Conservation (phyloP, 30 jellyfish, hydroid and myxozoan genomes). For the Hydra vulgaris region DNA sequence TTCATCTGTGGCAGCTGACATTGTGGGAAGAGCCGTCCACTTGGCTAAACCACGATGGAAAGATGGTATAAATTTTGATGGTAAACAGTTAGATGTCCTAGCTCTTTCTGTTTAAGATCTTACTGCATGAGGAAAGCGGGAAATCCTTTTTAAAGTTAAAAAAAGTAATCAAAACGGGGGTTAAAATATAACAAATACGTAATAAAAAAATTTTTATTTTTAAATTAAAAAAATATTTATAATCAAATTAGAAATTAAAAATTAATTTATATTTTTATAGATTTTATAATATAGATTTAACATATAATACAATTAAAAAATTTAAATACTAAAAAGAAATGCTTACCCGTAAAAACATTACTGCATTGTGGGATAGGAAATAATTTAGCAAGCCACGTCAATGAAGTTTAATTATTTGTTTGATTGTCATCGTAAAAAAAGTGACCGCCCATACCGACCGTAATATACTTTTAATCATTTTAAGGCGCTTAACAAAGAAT, state of each 20-base stretch:
- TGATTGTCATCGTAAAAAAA: neutral
- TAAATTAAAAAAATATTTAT: no score
- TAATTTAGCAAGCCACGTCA: neutral
- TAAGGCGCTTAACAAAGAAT: no score
- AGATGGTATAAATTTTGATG: constrained; percentile 21
- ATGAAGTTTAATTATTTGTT: no score
- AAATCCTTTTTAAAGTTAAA: constrained; percentile 20
- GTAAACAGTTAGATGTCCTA: neutral
- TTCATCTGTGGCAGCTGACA: constrained; percentile 26
- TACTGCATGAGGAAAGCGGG: constrained; percentile 34
- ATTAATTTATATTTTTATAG: no score
- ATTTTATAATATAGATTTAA: no score
- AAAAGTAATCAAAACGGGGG: neutral
- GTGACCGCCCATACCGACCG: no score
- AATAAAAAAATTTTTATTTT: no score
- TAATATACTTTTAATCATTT: no score
- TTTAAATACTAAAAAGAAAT: neutral
- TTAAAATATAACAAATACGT: neutral
- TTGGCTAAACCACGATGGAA: constrained; percentile 24
- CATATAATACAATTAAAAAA: no score
- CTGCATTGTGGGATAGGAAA: neutral
- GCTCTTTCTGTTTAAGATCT: constrained; percentile 27
- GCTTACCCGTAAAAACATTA: neutral
- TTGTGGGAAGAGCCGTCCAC: constrained; percentile 21
- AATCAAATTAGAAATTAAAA: no score